Percentiles rank a stretch among this genome's conserved stretches.
Conservation (phyloP, 2,113 vertebrate genomes). For the Clinocottus analis region DNA sequence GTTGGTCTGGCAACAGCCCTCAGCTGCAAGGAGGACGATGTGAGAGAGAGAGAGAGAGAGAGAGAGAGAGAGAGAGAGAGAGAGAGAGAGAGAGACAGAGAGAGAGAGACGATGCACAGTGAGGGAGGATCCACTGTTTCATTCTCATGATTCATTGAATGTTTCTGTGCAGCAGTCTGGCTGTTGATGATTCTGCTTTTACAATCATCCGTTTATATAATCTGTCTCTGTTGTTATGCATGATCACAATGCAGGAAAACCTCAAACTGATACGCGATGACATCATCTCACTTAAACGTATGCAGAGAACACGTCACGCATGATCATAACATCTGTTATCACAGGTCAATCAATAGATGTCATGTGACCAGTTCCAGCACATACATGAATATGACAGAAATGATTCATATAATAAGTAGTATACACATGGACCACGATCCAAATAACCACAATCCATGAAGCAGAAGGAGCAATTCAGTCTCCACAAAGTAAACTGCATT, state of each 20-base stretch:
- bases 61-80: background rate
- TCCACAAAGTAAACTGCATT: too few relatives aligned
- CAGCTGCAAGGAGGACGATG: background rate
- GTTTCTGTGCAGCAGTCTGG: background rate
- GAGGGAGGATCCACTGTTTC: background rate
- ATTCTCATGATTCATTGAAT: background rate
- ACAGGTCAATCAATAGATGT: too few relatives aligned
- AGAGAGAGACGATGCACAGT: background rate
- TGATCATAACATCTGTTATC: background rate
- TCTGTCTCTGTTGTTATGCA: background rate
- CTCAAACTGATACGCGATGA: background rate
- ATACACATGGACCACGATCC: too few relatives aligned
- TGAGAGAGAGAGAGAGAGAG: too few relatives aligned
- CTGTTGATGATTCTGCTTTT: background rate
- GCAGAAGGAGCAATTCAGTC: too few relatives aligned
- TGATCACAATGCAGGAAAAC: background rate
- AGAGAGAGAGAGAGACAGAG: background rate
- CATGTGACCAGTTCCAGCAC: too few relatives aligned
- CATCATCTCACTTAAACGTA: background rate
- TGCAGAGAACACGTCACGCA: background rate
- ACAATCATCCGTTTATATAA: background rate
- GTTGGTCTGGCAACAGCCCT: conserved; percentile 53
- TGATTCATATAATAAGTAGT: too few relatives aligned
- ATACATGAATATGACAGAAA: too few relatives aligned
- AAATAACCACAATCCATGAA: too few relatives aligned